Evolutionary conservation across 2,888 invertebrate genomes (phyloP).

Genomic region (Gymnoscelis rufifasciata): DNA sequence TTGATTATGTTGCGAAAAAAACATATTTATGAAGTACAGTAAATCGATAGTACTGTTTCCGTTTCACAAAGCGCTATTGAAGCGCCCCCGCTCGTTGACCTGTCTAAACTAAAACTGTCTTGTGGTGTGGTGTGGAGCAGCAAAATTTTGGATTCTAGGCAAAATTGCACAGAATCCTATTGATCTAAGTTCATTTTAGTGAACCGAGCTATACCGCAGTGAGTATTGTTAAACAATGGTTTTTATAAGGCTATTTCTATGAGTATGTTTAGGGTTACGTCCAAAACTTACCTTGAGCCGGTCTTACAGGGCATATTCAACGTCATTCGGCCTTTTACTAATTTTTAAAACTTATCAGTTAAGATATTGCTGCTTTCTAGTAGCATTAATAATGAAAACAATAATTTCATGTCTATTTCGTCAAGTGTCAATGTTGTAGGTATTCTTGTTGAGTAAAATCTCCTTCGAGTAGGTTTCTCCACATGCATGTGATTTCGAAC

Average conservation of each 20-base stretch:
- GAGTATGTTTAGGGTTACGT: conserved; percentile 37
- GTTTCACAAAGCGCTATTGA: conserved; percentile 29
- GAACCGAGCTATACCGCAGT: conserved; percentile 54
- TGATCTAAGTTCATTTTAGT: conserved; percentile 54
- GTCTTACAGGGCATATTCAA: conserved; percentile 46
- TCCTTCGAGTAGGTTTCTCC: conserved; percentile 29
- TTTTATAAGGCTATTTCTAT: not conserved
- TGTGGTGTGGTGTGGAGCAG: conserved; percentile 65
- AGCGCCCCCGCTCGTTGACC: conserved; percentile 53
- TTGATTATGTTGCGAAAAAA: not conserved
- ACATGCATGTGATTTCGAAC: conserved; percentile 54
- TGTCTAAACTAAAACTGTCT: conserved; percentile 55
- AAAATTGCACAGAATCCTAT: conserved; percentile 55
- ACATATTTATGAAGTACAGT: conserved; percentile 8
- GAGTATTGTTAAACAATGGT: no score
- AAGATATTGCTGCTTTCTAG: no score
- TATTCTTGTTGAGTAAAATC: conserved; percentile 37
- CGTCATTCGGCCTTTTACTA: conserved; percentile 47
- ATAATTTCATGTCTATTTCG: no score
- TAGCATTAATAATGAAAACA: no score
- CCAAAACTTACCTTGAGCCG: conserved; percentile 46
- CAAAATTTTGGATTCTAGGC: conserved; percentile 49
- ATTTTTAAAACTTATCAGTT: no score
- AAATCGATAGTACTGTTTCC: conserved; percentile 59
- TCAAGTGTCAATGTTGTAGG: no score